Percentiles rank a stretch among this genome's conserved stretches.
These are phyloP conservation scores for Diprion similis DNA, from an alignment of 1,140 invertebrate genomes.

Conservation along the genomic window DNA sequence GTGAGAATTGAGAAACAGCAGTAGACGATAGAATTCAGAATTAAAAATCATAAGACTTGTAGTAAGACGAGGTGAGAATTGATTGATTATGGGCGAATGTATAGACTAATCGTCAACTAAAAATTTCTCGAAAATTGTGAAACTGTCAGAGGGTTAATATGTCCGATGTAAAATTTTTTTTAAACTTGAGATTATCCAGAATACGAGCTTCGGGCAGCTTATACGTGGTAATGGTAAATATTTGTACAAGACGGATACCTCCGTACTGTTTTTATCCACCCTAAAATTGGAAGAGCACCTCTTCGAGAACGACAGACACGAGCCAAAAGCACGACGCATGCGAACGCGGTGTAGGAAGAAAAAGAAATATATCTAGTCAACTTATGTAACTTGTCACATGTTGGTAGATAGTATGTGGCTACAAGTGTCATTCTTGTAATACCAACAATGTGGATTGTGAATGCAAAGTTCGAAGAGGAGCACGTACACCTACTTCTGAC, in stretches of 20 bases:
- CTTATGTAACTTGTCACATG: background rate
- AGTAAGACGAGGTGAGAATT: no score
- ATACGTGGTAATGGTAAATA: background rate
- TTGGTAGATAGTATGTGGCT: background rate
- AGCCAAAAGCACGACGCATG: background rate
- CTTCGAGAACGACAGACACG: background rate
- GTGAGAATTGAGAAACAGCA: no score
- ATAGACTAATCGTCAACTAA: no score
- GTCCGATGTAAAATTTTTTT: background rate
- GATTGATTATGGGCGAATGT: no score
- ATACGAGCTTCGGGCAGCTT: background rate
- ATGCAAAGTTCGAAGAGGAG: no score
- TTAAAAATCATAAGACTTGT: no score
- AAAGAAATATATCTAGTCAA: background rate
- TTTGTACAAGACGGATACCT: background rate
- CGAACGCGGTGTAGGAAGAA: background rate
- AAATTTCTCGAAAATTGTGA: no score
- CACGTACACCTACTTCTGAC: no score
- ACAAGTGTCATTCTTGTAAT: background rate
- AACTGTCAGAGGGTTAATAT: no score
- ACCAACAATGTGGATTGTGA: background rate
- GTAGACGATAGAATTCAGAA: no score
- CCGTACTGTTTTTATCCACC: background rate
- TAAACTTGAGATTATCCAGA: slow-evolving; percentile 1
- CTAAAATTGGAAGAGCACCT: background rate